phyloP scores from a whole-genome alignment of 1,140 invertebrate genomes.

The Chironomus striatipennis region DNA sequence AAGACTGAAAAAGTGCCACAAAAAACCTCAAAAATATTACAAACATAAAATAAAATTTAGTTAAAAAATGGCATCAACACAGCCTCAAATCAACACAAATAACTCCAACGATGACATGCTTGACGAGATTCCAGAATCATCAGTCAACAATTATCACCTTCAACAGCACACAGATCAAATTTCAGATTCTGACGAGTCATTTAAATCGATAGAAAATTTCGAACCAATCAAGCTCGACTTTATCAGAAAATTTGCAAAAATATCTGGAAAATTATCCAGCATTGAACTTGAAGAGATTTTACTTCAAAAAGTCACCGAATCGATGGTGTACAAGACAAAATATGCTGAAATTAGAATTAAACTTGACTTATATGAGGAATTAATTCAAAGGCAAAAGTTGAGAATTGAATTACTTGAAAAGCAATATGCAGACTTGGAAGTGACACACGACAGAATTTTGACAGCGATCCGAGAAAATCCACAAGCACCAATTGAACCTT shows the following conservation, averaged over 20 bases:
- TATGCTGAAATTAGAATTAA: background rate
- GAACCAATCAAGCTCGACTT: background rate
- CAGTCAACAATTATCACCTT: too few species aligned
- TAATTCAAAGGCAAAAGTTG: background rate
- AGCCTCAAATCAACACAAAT: too few species aligned
- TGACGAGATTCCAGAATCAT: too few species aligned
- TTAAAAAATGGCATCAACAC: too few species aligned
- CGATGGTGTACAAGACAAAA: background rate
- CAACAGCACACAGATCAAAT: background rate
- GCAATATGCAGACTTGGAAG: background rate
- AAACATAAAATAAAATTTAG: too few species aligned
- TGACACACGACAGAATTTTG: background rate
- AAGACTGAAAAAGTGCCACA: too few species aligned
- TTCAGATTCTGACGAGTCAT: background rate
- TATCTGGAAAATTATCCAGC: background rate
- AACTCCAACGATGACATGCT: too few species aligned
- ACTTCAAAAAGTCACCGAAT: background rate
- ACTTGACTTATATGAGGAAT: background rate
- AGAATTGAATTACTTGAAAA: background rate
- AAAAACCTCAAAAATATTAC: too few species aligned
- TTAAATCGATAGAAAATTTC: background rate
- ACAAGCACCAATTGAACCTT: background rate
- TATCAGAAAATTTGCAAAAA: background rate
- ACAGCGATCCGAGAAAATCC: background rate
- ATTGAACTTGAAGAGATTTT: background rate